Conservation (phyloP, 2,797 vertebrate genomes). For the Leuciscus waleckii region DNA sequence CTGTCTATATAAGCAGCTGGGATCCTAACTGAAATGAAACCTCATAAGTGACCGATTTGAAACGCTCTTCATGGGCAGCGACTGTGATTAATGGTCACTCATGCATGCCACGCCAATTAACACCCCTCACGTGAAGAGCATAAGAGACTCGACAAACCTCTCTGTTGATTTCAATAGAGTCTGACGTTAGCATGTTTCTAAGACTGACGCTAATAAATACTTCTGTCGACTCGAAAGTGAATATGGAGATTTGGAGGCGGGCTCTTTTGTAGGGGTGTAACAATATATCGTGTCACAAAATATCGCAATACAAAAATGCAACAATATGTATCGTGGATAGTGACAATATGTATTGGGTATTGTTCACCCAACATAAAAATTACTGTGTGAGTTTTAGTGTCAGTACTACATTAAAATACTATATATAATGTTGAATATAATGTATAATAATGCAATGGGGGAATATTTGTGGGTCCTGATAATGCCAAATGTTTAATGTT, state of each 20-base stretch:
- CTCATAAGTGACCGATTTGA: slow-evolving; percentile 31
- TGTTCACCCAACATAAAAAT: too few relatives aligned
- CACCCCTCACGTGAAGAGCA: slow-evolving; percentile 31
- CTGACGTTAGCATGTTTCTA: slow-evolving; percentile 23
- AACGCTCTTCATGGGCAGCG: slow-evolving; percentile 22
- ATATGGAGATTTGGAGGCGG: not conserved
- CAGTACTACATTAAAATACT: too few relatives aligned
- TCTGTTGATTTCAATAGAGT: slow-evolving; percentile 12
- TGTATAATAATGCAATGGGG: too few relatives aligned
- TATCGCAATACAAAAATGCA: too few relatives aligned
- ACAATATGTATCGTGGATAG: too few relatives aligned
- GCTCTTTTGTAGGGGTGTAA: not conserved
- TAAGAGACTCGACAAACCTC: slow-evolving; percentile 26
- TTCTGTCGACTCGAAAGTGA: not conserved
- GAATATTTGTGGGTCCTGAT: too few relatives aligned
- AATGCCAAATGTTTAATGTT: too few relatives aligned
- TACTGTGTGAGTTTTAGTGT: too few relatives aligned
- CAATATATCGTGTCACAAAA: too few relatives aligned
- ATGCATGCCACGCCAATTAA: slow-evolving; percentile 37
- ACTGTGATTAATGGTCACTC: slow-evolving; percentile 27
- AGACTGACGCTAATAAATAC: slow-evolving; percentile 6
- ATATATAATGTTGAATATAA: too few relatives aligned
- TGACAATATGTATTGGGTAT: too few relatives aligned
- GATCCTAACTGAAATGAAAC: slow-evolving; percentile 25
- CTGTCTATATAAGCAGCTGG: slow-evolving; percentile 25